A percentile compares a stretch with the other conserved stretches of the same genome.
Evolutionary conservation across 53 echinoderm and acorn worm species (phyloP).

Genomic region (Astropecten irregularis): DNA sequence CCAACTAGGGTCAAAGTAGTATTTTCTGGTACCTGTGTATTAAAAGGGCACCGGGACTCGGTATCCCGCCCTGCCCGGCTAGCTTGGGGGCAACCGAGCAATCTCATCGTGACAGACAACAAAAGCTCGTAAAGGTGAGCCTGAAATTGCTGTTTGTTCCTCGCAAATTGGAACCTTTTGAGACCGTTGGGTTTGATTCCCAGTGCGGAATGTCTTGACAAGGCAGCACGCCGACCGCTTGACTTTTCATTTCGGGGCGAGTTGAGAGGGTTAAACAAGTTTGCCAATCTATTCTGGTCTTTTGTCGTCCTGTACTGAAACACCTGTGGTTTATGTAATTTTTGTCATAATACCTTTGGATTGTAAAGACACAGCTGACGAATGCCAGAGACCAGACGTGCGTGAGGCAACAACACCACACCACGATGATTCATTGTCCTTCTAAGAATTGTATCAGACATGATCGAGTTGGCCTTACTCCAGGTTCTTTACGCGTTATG

Average conservation of each 20-base stretch:
- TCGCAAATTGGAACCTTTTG: conserved; percentile 32
- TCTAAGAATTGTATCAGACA: background rate
- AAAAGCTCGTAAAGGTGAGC: conserved; percentile 31
- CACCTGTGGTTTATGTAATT: conserved; percentile 20
- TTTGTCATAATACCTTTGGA: background rate
- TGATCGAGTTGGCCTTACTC: no score
- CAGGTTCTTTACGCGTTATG: no score
- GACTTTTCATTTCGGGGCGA: background rate
- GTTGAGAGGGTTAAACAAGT: background rate
- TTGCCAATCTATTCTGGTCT: conserved; percentile 21
- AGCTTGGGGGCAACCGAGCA: background rate
- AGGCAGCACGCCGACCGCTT: conserved; percentile 6
- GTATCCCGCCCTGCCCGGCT: background rate
- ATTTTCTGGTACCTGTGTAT: no score
- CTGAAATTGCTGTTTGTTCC: conserved; percentile 25
- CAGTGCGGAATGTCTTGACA: conserved; percentile 13
- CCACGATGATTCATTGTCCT: background rate
- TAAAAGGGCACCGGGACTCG: no score
- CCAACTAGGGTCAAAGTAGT: no score
- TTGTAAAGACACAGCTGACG: conserved; percentile 8
- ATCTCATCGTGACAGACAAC: conserved; percentile 35
- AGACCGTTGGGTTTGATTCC: background rate
- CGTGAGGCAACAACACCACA: conserved; percentile 32
- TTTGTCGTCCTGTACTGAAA: background rate
- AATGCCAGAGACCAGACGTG: conserved; percentile 33